Base-by-base conservation (phyloP, 23 tunicate genomes). In the Botrylloides violaceus region DNA sequence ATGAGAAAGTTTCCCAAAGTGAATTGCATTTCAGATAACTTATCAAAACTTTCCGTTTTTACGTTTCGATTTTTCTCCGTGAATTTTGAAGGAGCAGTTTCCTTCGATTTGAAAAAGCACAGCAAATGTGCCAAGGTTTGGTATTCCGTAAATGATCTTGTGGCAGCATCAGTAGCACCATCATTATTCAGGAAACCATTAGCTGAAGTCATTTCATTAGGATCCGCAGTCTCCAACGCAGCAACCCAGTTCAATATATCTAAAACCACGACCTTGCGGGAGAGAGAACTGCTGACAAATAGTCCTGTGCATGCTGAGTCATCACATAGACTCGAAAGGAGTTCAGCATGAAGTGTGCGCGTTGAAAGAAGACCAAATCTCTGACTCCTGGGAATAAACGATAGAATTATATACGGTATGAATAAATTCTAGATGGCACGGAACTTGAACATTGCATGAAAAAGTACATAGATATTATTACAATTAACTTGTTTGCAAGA, bases 351-450 rank as follows among this genome's bases (percentile, higher is more conserved):
- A 5, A 68, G 31, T 4, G 56, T 24, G 26, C 74, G 56, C 4
- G 57, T 34, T 12, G 22, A 28, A 21, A 68, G 43, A 1, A 68
- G 74, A 28, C 58, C 18, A 24, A 34, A 22, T 43, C 74, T 68
- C 26, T 68, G 74, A 7, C 22, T 36, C 74, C 74, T 68, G 57
- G n/a, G n/a, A n/a, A n/a, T n/a, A n/a, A n/a, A n/a, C n/a, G n/a
- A n/a, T n/a, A n/a, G n/a, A n/a, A n/a, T n/a, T n/a, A n/a, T n/a
- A n/a, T n/a, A n/a, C n/a, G n/a, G n/a, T n/a, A n/a, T n/a, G n/a
- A n/a, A n/a, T n/a, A n/a, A n/a, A n/a, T n/a, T n/a, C n/a, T n/a
- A n/a, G n/a, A n/a, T n/a, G n/a, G n/a, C n/a, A n/a, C n/a, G n/a
- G n/a, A n/a, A n/a, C n/a, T n/a, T n/a, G n/a, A n/a, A n/a, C n/a